Base-by-base conservation (phyloP, 1,140 invertebrate species). In the Octopus sinensis region DNA sequence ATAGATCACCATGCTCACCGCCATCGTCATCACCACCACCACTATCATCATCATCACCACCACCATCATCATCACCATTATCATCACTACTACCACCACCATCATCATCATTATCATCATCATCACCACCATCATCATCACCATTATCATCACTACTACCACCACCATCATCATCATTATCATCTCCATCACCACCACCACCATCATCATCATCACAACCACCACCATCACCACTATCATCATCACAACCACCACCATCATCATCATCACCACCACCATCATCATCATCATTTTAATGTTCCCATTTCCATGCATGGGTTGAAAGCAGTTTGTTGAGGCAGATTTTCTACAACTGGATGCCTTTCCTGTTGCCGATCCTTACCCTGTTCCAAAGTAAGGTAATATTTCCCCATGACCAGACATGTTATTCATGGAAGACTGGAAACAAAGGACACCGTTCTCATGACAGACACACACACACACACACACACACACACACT, bases 1-100 rank as follows among this genome's bases (percentile, higher is more conserved):
- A 84, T 82, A 84, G 83, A 80, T 77, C 10, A 53, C 62, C 83
- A 84, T 76, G 81, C 83, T 83, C 82, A 81, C 83, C 84, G 76
- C 82, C 83, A 84, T 82, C 81, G 82, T 83, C 77, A 84, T 82
- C 81, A 82, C 53, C 82, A 81, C 82, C 80, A 75, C 80, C 82
- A 83, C 82, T 83, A 76, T 83, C 82, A 83, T 82, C 83, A 75
- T 83, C 73, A 83, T 82, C 78, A 73, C 77, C 73, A 80, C 43
- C 77, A 62, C 83, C 83, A 81, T 79, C 81, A 83, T 54, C 79
- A 81, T 76, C 62, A 53, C 68, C 73, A 79, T 82, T 84, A 83
- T 10, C 83, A 82, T 83, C 56, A 71, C 82, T 79, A 54, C 83
- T 84, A 76, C 78, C 83, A 84, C 80, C 82, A 79, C 62, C 83